These are phyloP conservation scores for Tychaedon coryphoeus DNA, from an alignment of 2,113 vertebrate species.

Conservation along the genomic window DNA sequence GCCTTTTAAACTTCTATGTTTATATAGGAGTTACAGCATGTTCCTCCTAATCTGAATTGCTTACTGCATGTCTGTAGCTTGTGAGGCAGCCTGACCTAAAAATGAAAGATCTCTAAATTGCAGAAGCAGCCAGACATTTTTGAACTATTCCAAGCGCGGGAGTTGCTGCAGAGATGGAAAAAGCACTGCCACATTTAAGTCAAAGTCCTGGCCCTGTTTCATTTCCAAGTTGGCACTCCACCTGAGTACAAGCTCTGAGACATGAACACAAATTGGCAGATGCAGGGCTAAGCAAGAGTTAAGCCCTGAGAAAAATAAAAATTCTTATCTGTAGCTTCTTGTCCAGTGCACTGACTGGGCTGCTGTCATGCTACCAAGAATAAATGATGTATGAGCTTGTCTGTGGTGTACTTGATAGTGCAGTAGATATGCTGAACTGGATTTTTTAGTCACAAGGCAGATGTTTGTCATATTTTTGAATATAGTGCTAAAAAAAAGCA, in stretches of 20 bases:
- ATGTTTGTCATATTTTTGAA: neutral
- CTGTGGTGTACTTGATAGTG: neutral
- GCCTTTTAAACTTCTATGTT: constrained; percentile 20
- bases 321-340: neutral
- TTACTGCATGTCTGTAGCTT: neutral
- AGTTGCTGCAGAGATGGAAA: neutral
- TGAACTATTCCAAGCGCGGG: constrained; percentile 29
- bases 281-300: neutral
- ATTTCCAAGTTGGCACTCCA: neutral
- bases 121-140: constrained; percentile 25
- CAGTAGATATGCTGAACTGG: neutral
- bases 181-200: neutral
- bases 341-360: neutral
- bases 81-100: constrained; percentile 14
- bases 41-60: neutral
- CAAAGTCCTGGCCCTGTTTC: neutral
- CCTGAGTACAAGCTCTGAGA: neutral
- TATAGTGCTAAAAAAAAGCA: neutral
- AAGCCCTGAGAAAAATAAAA: neutral
- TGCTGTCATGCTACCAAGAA: neutral
- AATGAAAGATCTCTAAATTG: constrained; percentile 21
- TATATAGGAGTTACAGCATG: neutral
- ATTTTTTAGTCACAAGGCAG: neutral
- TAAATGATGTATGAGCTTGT: neutral
- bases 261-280: neutral